A percentile compares a stretch with the other conserved stretches of the same genome.
Conservation (phyloP, 2,113 vertebrate species). For the Leptodactylus fuscus region DNA sequence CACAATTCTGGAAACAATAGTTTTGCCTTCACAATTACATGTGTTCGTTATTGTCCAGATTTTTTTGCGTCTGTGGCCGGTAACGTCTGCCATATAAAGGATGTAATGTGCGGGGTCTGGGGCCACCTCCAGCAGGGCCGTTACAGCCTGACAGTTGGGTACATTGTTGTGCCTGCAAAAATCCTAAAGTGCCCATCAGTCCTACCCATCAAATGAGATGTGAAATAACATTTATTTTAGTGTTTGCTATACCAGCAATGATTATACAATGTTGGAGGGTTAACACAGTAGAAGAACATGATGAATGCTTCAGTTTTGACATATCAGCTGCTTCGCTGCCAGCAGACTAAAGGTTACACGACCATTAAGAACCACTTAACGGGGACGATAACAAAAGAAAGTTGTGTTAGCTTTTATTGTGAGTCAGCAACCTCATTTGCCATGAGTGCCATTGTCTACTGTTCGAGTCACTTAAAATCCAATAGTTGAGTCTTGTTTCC, state of each 20-base stretch:
- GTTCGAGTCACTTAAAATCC: constrained; percentile 46
- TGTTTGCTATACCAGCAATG: background rate
- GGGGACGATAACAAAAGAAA: constrained; percentile 37
- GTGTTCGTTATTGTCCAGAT: background rate
- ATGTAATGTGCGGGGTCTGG: background rate
- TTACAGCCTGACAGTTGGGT: background rate
- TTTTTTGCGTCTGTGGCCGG: background rate
- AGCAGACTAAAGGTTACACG: constrained; percentile 32
- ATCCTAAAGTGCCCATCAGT: background rate
- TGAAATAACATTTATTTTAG: background rate
- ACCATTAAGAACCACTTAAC: constrained; percentile 54
- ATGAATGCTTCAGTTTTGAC: constrained; percentile 12
- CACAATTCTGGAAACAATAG: constrained; percentile 3
- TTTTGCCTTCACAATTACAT: background rate
- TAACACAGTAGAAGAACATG: background rate
- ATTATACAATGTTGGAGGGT: background rate
- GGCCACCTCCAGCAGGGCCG: background rate
- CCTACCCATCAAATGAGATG: background rate
- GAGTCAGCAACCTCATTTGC: constrained; percentile 47
- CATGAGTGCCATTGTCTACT: constrained; percentile 39
- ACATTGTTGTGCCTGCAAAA: background rate
- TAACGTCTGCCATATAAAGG: background rate
- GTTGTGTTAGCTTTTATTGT: constrained; percentile 51
- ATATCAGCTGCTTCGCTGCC: constrained; percentile 15
- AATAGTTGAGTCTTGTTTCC: constrained; percentile 55